Conservation (phyloP, 92 coral and sea anemone genomes). For the Metridium senile region DNA sequence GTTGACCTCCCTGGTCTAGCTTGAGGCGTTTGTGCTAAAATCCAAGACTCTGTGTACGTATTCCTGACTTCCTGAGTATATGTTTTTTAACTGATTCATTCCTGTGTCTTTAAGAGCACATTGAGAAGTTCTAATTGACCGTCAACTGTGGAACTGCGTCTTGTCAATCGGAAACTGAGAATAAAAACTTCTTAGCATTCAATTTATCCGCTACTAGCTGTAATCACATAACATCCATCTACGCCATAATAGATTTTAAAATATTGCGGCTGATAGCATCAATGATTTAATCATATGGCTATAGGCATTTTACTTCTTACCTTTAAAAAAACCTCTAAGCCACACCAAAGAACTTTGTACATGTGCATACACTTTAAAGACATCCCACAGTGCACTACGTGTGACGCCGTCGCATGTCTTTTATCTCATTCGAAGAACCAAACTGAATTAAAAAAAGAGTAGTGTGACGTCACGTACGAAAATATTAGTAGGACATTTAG, state of each 20-base stretch:
- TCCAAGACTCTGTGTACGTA: background rate
- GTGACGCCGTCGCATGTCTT: too few relatives aligned
- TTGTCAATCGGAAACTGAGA: background rate
- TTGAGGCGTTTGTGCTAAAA: background rate
- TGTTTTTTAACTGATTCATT: background rate
- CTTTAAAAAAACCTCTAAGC: too few relatives aligned
- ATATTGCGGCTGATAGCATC: too few relatives aligned
- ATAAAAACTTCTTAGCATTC: background rate
- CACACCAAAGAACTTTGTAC: too few relatives aligned
- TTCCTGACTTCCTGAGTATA: background rate
- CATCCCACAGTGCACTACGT: too few relatives aligned
- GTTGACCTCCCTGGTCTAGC: background rate
- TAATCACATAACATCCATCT: background rate
- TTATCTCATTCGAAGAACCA: too few relatives aligned
- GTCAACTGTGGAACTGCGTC: background rate
- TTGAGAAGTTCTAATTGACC: background rate
- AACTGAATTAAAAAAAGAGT: too few relatives aligned
- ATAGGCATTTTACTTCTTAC: too few relatives aligned
- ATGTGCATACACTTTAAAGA: too few relatives aligned
- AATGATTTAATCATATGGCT: too few relatives aligned
- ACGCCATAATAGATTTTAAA: background rate
- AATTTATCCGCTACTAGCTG: background rate
- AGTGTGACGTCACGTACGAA: too few relatives aligned
- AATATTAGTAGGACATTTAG: too few relatives aligned
- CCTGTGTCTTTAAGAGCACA: background rate